A percentile compares a stretch with the other conserved stretches of the same genome.
Conservation (phyloP, 2,888 invertebrate species). For the Lepetodrilus schrolli region DNA sequence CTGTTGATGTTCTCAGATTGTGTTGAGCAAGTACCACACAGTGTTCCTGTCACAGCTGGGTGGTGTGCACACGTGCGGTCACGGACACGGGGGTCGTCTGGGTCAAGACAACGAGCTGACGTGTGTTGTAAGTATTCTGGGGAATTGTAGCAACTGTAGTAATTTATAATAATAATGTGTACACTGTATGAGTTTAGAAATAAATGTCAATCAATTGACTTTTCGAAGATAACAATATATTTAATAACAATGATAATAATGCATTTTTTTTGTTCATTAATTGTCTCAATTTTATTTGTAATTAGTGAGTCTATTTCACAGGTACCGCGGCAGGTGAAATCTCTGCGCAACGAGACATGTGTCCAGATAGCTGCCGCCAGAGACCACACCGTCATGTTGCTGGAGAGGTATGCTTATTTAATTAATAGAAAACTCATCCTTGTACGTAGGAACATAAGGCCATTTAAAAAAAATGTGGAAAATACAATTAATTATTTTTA, state of each 20-base stretch:
- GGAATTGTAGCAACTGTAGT: too few relatives aligned
- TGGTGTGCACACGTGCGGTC: constrained; percentile 85
- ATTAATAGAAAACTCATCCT: too few relatives aligned
- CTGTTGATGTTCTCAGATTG: too few relatives aligned
- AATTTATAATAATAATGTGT: too few relatives aligned
- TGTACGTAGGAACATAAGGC: too few relatives aligned
- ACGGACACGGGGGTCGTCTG: constrained; percentile 85
- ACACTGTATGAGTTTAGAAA: too few relatives aligned
- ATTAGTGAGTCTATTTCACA: constrained; percentile 37
- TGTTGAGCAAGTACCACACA: constrained; percentile 85
- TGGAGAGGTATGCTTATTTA: constrained; percentile 76
- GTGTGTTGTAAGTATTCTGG: constrained; percentile 68
- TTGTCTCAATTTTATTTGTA: not conserved
- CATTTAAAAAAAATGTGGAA: too few relatives aligned
- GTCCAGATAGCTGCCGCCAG: constrained; percentile 79
- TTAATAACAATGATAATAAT: too few relatives aligned
- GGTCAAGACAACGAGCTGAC: constrained; percentile 80
- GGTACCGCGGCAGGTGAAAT: constrained; percentile 68
- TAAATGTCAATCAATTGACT: too few relatives aligned
- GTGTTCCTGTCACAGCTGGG: constrained; percentile 80
- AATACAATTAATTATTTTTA: too few relatives aligned
- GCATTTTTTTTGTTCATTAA: not conserved
- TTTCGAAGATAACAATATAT: too few relatives aligned
- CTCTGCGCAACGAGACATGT: constrained; percentile 73
- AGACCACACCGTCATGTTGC: constrained; percentile 82